These are phyloP conservation scores for Dallia pectoralis DNA, from an alignment of 2,797 vertebrate genomes.

Conservation along the genomic window DNA sequence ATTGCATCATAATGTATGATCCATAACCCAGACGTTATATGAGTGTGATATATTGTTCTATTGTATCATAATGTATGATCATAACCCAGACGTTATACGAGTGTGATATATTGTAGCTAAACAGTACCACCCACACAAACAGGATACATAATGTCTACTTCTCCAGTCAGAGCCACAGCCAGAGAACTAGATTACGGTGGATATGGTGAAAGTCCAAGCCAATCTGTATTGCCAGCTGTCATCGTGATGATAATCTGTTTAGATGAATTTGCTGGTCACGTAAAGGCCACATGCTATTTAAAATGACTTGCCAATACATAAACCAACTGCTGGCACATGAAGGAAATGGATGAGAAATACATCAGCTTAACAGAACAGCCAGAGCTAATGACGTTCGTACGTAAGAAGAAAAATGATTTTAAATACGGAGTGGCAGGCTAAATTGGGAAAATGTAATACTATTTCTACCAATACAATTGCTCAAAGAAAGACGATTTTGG, in stretches of 20 bases:
- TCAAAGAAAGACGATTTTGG: too few species aligned
- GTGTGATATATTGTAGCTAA: neutral
- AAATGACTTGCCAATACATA: neutral
- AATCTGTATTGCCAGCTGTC: neutral
- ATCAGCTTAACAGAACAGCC: constrained; percentile 14
- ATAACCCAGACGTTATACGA: neutral
- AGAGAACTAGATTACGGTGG: neutral
- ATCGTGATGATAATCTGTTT: too few species aligned
- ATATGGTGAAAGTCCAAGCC: neutral
- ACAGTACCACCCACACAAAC: neutral
- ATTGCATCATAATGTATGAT: too few species aligned
- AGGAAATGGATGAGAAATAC: neutral
- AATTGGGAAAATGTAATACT: too few species aligned
- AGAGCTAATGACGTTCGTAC: neutral
- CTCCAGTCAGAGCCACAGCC: neutral
- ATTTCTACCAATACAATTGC: too few species aligned
- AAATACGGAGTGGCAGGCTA: too few species aligned
- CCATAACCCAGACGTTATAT: too few species aligned
- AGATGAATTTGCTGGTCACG: neutral
- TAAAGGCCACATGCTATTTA: too few species aligned
- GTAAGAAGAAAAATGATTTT: neutral
- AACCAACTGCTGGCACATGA: neutral
- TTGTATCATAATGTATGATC: neutral
- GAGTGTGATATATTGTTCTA: too few species aligned
- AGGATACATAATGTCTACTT: neutral